Base-by-base conservation (phyloP, 2,113 vertebrate species). In the Polyodon spathula region DNA sequence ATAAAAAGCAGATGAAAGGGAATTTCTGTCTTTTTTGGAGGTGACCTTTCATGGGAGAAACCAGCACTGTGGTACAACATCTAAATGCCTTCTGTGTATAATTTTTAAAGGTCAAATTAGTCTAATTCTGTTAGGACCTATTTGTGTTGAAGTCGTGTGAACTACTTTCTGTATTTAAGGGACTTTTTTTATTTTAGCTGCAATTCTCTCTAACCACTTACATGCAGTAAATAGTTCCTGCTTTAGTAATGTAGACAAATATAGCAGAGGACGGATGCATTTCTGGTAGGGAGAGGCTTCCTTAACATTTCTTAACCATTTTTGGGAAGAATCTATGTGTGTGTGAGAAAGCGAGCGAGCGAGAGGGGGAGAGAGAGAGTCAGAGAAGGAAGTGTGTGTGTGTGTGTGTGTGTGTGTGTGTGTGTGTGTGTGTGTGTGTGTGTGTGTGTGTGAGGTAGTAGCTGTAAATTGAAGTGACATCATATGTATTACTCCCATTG, bases 291-390 rank as follows among this genome's bases (percentile, higher is more conserved):
- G 86, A 77, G 78, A 78, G 71, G 74, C 68, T 81, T 76, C 72
- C 67, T 39, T 17, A 79, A 79, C 82, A 85, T 89, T 90, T 90
- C 84, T 85, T 85, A 88, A 87, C 89, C 86, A 87, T 92, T 90
- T 92, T 91, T 86, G 90, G 89, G 82, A 89, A 90, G 83, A 88
- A 84, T 84, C 14, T 67, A 83, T 83, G 62, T 81, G 64, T 70
- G 62, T n/a, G n/a, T n/a, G n/a, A n/a, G n/a, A n/a, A n/a, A n/a
- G n/a, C 58, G 2, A 40, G 41, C 6, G 17, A n/a, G 58, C 15
- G 51, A 61, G 50, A 1, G 37, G 6, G 41, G 54, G 40, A 54
- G 51, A 37, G 9, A 39, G 60, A 8, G 62, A 63, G 41, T 27
- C 12, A 59, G 43, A 37, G 53, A 48, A 40, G n/a, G n/a, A n/a